phyloP scores from a whole-genome alignment of 1,140 invertebrate species.

The Anagrus nilaparvatae region DNA sequence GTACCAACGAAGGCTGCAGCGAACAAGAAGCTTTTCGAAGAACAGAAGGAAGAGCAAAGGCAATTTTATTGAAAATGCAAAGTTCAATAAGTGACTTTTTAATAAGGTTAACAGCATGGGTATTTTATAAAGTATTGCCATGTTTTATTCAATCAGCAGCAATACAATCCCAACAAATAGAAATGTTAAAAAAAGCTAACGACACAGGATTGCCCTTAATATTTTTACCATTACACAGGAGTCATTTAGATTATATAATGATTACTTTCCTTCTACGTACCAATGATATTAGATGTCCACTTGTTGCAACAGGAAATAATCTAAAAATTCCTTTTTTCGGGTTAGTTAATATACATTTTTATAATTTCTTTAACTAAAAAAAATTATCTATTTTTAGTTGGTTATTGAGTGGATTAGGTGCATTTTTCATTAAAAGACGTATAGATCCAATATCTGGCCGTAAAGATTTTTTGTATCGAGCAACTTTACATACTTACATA shows the following conservation, averaged over 20 bases:
- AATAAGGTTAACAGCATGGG: constrained; percentile 60
- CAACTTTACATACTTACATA: constrained; percentile 81
- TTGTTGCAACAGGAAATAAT: constrained; percentile 91
- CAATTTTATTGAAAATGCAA: constrained; percentile 60
- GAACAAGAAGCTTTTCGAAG: constrained; percentile 44
- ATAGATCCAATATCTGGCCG: constrained; percentile 64
- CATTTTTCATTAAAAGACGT: constrained; percentile 86
- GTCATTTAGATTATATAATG: constrained; percentile 87
- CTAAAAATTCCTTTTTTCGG: constrained; percentile 86
- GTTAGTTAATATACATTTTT: constrained; percentile 43
- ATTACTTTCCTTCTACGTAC: constrained; percentile 79
- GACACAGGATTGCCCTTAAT: constrained; percentile 69
- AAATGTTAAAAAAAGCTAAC: constrained; percentile 59
- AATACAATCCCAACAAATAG: constrained; percentile 66
- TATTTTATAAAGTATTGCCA: constrained; percentile 76
- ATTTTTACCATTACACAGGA: constrained; percentile 82
- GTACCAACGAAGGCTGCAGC: constrained; percentile 37
- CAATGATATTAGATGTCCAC: constrained; percentile 70
- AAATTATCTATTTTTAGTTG: constrained; percentile 40
- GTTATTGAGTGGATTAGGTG: constrained; percentile 75
- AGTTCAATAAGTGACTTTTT: constrained; percentile 31
- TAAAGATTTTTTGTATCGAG: constrained; percentile 74
- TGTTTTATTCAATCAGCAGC: constrained; percentile 66
- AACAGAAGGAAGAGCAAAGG: constrained; percentile 52
- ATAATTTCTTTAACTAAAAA: too few species aligned